phyloP scores from a whole-genome alignment of 2,797 vertebrate genomes.

The Sardinella longiceps region DNA sequence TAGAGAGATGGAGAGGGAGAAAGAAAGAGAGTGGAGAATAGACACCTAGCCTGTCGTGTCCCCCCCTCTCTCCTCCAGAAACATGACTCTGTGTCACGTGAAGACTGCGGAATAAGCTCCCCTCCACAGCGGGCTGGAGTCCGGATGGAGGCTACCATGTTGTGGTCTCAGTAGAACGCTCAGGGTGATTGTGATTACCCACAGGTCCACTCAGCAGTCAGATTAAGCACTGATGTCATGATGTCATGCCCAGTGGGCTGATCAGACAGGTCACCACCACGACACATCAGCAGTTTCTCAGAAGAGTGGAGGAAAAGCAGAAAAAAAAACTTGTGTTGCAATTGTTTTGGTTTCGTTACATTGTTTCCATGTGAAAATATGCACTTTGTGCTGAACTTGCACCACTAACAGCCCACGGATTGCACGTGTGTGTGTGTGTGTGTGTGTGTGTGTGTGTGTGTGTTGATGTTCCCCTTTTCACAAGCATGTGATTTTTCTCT shows the following conservation, averaged over 20 bases:
- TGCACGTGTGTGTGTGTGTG: neutral
- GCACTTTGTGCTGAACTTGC: neutral
- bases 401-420: neutral
- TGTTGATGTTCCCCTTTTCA: neutral
- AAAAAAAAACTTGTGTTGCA: neutral
- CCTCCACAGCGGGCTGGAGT: neutral
- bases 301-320: neutral
- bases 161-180: neutral
- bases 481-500: neutral
- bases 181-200: neutral
- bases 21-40: neutral
- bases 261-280: neutral
- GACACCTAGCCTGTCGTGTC: neutral
- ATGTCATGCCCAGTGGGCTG: neutral
- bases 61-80: neutral
- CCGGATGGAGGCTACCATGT: neutral
- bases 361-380: neutral
- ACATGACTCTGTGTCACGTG: neutral
- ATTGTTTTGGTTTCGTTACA: neutral
- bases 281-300: neutral
- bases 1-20: slow-evolving; percentile 33
- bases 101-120: neutral
- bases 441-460: neutral
- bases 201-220: neutral
- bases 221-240: slow-evolving; percentile 7